These are phyloP conservation scores for Phoxinus dragarum DNA, from an alignment of 2,797 vertebrate species.

Conservation along the genomic window DNA sequence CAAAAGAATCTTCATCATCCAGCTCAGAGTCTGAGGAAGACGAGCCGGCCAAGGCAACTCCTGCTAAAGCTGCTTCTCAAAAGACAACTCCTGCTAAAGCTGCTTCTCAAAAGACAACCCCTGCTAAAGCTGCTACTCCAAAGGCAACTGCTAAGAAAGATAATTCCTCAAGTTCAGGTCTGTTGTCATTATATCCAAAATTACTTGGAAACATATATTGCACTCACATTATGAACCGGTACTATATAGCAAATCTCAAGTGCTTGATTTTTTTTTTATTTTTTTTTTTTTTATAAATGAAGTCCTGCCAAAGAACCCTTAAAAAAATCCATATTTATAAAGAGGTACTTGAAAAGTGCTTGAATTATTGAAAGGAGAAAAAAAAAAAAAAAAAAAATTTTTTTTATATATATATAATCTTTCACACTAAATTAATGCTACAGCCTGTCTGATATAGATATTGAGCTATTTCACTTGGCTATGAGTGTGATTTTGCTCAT, in stretches of 20 bases:
- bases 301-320: no score
- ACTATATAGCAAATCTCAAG: neutral
- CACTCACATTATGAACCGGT: neutral
- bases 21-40: constrained; percentile 85
- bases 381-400: no score
- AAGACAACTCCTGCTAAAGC: constrained; percentile 6
- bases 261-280: neutral
- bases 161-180: constrained; percentile 87
- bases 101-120: neutral
- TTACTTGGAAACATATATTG: neutral
- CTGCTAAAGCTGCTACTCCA: constrained; percentile 63
- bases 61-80: neutral
- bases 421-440: no score
- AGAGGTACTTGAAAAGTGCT: no score
- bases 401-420: no score
- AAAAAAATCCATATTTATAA: no score
- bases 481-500: no score
- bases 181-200: constrained; percentile 16
- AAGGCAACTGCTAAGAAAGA: constrained; percentile 70
- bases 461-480: no score
- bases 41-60: constrained; percentile 58
- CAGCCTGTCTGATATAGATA: no score
- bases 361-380: no score
- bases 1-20: constrained; percentile 75
- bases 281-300: no score